Conservation (phyloP, 1,140 invertebrate genomes). For the Wiebesia pumilae region DNA sequence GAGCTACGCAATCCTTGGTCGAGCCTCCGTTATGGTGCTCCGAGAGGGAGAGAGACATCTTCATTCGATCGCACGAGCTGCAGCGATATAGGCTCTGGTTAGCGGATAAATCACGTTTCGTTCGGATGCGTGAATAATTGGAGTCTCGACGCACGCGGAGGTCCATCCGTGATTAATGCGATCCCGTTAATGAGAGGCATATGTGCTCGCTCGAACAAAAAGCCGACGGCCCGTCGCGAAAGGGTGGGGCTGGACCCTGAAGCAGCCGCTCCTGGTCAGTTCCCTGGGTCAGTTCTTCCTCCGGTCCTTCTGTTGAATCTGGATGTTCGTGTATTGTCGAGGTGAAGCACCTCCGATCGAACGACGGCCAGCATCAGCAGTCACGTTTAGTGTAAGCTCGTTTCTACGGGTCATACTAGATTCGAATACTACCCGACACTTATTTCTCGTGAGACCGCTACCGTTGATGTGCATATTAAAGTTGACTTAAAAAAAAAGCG, state of each 20-base stretch:
- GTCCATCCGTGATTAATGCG: constrained; percentile 69
- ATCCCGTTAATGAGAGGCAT: constrained; percentile 72
- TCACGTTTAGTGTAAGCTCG: not conserved
- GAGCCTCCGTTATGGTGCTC: too few relatives aligned
- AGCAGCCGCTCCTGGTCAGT: too few relatives aligned
- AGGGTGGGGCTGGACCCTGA: not conserved
- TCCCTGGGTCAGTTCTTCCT: too few relatives aligned
- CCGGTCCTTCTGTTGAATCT: too few relatives aligned
- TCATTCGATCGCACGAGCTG: not conserved
- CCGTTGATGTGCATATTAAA: too few relatives aligned
- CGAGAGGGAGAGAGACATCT: not conserved
- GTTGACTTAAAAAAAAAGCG: not conserved
- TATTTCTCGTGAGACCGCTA: constrained; percentile 10
- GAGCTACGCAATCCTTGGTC: too few relatives aligned
- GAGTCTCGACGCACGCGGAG: constrained; percentile 28
- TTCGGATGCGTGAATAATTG: constrained; percentile 33
- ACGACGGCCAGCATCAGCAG: not conserved
- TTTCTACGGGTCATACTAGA: too few relatives aligned
- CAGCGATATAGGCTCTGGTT: not conserved
- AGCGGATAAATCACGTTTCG: constrained; percentile 31
- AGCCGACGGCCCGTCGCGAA: not conserved
- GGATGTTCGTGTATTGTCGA: too few relatives aligned
- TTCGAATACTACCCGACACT: not conserved
- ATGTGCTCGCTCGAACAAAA: constrained; percentile 54
- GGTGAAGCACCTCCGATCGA: not conserved